phyloP scores from a whole-genome alignment of 2,797 vertebrate species.

The Nannoperca australis region DNA sequence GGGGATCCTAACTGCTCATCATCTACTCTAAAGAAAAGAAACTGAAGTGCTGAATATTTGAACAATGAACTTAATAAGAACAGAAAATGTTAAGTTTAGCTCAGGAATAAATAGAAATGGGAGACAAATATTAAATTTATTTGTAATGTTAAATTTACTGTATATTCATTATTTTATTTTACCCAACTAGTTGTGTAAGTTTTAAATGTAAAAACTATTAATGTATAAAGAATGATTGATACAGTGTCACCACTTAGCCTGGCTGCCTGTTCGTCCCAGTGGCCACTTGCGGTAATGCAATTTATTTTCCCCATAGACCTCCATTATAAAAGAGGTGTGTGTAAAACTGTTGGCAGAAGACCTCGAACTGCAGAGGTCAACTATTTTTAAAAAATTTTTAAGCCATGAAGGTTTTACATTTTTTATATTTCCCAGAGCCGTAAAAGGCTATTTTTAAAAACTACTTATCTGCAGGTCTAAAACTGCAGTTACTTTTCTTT shows the following conservation, averaged over 20 bases:
- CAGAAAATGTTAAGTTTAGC: background rate
- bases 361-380: background rate
- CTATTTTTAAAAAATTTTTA: background rate
- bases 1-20: background rate
- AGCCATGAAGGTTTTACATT: background rate
- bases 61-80: background rate
- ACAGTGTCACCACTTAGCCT: background rate
- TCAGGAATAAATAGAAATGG: background rate
- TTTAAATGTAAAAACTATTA: background rate
- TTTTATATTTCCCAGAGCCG: background rate
- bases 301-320: background rate
- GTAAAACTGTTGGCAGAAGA: background rate
- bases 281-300: background rate
- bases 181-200: background rate
- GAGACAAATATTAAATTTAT: background rate
- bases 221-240: background rate
- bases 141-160: background rate
- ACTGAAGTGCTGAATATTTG: background rate
- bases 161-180: background rate
- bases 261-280: background rate
- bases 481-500: background rate
- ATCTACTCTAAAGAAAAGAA: background rate
- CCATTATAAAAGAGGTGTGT: background rate
- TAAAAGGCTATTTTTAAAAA: background rate
- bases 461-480: background rate